A percentile compares a stretch with the other conserved stretches of the same genome.
Evolutionary conservation across 1,140 invertebrate species (phyloP).

Genomic region (Fopius arisanus): DNA sequence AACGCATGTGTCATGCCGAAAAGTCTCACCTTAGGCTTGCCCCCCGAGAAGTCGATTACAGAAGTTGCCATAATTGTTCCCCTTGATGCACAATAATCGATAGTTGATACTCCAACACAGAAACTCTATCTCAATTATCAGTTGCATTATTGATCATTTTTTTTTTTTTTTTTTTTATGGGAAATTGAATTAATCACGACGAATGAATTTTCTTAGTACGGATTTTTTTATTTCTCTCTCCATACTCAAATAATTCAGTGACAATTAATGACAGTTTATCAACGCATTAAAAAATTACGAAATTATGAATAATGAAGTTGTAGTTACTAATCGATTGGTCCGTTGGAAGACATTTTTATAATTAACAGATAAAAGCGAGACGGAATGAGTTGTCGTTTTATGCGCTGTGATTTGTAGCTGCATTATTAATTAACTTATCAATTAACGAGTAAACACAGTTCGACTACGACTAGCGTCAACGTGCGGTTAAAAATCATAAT

Average conservation of each 20-base stretch:
- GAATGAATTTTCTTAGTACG: background rate
- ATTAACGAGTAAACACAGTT: background rate
- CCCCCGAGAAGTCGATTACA: no score
- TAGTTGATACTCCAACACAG: no score
- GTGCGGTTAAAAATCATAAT: background rate
- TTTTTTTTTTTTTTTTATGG: no score
- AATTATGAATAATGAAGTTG: conserved; percentile 1
- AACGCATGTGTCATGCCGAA: no score
- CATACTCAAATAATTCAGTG: background rate
- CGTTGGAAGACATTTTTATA: conserved; percentile 33
- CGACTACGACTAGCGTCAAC: background rate
- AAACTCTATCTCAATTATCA: no score
- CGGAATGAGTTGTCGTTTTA: background rate
- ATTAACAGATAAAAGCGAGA: conserved; percentile 14
- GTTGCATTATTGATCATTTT: no score
- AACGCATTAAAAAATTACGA: background rate
- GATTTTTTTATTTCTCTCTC: background rate
- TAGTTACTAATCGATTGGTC: conserved; percentile 23
- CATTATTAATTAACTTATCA: background rate
- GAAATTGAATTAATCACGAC: background rate
- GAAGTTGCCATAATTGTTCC: no score
- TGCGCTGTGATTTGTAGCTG: no score
- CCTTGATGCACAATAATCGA: no score
- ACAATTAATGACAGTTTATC: background rate
- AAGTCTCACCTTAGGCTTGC: no score